Conservation (phyloP, 2,113 vertebrate genomes). For the Lathamus discolor region DNA sequence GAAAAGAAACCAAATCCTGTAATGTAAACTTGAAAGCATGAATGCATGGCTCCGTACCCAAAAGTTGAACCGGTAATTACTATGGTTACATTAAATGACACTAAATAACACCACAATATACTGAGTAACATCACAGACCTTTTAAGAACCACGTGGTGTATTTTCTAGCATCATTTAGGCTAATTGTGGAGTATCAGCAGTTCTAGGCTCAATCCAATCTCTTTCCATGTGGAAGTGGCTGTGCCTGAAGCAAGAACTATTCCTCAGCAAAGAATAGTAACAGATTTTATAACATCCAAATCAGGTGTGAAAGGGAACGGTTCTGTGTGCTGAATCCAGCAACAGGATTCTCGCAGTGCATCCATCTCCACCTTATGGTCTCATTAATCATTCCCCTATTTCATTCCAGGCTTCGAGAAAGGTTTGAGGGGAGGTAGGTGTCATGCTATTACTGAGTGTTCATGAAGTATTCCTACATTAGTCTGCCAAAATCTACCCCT, state of each 20-base stretch:
- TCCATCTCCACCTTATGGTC: background rate
- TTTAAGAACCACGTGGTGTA: rapidly evolving
- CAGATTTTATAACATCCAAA: background rate
- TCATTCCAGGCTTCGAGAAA: background rate
- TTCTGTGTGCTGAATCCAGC: background rate
- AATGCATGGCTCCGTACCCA: background rate
- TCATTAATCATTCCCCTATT: background rate
- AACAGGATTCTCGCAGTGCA: background rate
- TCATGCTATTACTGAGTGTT: background rate
- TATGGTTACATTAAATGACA: background rate
- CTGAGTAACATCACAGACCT: background rate
- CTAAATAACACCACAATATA: background rate
- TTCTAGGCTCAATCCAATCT: background rate
- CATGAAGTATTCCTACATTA: background rate
- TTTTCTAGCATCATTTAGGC: background rate
- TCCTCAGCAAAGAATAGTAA: background rate
- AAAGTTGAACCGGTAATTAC: background rate
- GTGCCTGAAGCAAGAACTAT: background rate
- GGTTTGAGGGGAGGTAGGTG: background rate
- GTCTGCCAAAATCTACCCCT: background rate
- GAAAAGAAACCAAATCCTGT: background rate
- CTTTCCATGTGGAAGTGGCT: background rate
- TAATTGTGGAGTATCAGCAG: background rate
- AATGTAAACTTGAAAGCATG: background rate
- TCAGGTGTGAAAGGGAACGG: background rate